Evolutionary conservation across 2,888 invertebrate species (phyloP).

Genomic region (Melanostoma mellinum): DNA sequence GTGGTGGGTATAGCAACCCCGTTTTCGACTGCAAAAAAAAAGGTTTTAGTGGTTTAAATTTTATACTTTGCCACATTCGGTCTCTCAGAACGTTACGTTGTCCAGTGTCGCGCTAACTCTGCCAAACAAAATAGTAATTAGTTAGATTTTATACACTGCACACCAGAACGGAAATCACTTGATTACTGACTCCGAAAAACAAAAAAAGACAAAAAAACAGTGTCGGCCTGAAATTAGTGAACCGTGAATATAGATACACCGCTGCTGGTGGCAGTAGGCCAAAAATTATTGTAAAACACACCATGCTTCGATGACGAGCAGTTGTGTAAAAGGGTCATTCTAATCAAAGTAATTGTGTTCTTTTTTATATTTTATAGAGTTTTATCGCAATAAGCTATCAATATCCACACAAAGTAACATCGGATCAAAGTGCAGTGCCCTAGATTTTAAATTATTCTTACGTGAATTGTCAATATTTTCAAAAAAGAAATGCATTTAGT

Average conservation of each 20-base stretch:
- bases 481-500: neutral
- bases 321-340: neutral
- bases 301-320: neutral
- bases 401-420: slow-evolving; percentile 14
- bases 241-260: slow-evolving; percentile 33
- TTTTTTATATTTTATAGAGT: slow-evolving; percentile 24
- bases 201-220: slow-evolving; percentile 33
- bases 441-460: slow-evolving; percentile 3
- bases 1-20: slow-evolving; percentile 52
- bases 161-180: slow-evolving; percentile 49
- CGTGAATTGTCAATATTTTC: neutral
- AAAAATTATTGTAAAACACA: slow-evolving; percentile 24
- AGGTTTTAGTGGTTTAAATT: slow-evolving; percentile 27
- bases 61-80: slow-evolving; percentile 28
- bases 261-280: slow-evolving; percentile 17
- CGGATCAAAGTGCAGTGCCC: slow-evolving; percentile 30
- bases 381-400: slow-evolving; percentile 8
- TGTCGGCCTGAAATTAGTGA: slow-evolving; percentile 61
- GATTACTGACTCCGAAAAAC: neutral
- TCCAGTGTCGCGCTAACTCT: slow-evolving; percentile 21
- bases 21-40: slow-evolving; percentile 26
- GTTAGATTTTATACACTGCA: slow-evolving; percentile 32
- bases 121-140: slow-evolving; percentile 38
- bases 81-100: slow-evolving; percentile 10
- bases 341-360: neutral